Percentiles rank a stretch among this genome's conserved stretches.
Conservation (phyloP, 2,888 invertebrate species). For the Chrysolina americana region DNA sequence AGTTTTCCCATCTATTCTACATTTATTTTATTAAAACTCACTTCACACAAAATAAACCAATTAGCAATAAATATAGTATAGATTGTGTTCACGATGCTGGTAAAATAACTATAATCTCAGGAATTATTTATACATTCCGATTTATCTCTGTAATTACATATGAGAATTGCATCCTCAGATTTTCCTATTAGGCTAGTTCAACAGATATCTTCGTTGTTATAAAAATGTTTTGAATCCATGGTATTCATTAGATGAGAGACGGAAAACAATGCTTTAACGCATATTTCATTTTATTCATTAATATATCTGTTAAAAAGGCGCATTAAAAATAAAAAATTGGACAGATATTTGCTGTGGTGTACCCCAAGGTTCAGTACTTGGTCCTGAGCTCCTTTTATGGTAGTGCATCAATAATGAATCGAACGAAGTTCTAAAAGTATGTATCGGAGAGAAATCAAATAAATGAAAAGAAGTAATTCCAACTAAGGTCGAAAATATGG, state of each 20-base stretch:
- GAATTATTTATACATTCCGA: constrained; percentile 19
- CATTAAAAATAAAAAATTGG: too few species aligned
- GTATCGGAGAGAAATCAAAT: too few species aligned
- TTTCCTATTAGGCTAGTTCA: not conserved
- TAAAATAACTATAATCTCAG: constrained; percentile 15
- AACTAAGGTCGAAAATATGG: too few species aligned
- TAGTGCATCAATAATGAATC: too few species aligned
- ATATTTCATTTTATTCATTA: not conserved
- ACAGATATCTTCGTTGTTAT: not conserved
- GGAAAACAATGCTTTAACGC: not conserved
- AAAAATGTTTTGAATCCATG: not conserved
- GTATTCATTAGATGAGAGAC: not conserved
- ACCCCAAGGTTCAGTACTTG: too few species aligned
- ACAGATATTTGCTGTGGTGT: too few species aligned
- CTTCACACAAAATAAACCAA: constrained; percentile 17
- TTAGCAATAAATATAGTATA: constrained; percentile 19
- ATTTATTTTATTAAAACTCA: not conserved
- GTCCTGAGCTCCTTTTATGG: too few species aligned
- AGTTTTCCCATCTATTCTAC: not conserved
- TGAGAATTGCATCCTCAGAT: not conserved
- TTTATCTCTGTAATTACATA: constrained; percentile 17
- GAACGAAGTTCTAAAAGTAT: too few species aligned
- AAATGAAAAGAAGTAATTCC: too few species aligned
- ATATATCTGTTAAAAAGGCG: too few species aligned
- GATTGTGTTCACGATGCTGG: not conserved